Percentiles rank a stretch among this genome's conserved stretches.
These are phyloP conservation scores for Epinotia ramella DNA, from an alignment of 2,888 invertebrate genomes.

Conservation along the genomic window DNA sequence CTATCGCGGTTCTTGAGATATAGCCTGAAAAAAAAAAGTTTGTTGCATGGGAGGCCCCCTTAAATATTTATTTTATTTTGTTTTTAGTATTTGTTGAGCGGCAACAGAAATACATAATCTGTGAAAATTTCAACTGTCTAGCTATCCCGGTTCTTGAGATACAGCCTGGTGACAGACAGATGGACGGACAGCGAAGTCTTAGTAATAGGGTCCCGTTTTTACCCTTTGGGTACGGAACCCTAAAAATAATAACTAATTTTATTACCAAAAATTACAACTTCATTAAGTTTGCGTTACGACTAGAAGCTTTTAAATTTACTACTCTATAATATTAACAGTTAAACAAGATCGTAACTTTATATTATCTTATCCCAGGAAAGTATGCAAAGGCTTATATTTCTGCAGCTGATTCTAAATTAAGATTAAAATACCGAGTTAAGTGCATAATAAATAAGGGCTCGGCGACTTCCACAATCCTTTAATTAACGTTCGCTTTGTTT, in stretches of 20 bases:
- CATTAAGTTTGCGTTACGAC: not conserved
- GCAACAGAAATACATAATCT: no score
- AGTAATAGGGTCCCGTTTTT: no score
- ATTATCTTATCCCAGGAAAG: constrained; percentile 9
- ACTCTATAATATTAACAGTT: not conserved
- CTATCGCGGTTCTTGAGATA: no score
- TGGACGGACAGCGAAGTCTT: no score
- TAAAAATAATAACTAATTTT: not conserved
- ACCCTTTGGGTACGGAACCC: no score
- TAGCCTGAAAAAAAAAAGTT: no score
- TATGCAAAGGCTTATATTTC: constrained; percentile 16
- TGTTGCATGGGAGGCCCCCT: no score
- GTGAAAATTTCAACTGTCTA: no score
- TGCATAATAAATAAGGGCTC: constrained; percentile 16
- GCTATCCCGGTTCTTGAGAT: no score
- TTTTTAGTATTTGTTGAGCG: no score
- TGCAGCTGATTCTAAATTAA: constrained; percentile 28
- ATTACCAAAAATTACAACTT: not conserved
- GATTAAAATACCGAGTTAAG: constrained; percentile 21
- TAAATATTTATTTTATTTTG: no score
- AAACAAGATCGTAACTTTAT: constrained; percentile 4
- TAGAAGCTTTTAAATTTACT: constrained; percentile 21
- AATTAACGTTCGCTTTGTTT: constrained; percentile 16
- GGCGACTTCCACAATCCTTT: constrained; percentile 19
- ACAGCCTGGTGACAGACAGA: no score